A percentile compares a stretch with the other conserved stretches of the same genome.
These are phyloP conservation scores for Oreochromis tanganicae DNA, from an alignment of 2,113 vertebrate genomes.

Conservation along the genomic window DNA sequence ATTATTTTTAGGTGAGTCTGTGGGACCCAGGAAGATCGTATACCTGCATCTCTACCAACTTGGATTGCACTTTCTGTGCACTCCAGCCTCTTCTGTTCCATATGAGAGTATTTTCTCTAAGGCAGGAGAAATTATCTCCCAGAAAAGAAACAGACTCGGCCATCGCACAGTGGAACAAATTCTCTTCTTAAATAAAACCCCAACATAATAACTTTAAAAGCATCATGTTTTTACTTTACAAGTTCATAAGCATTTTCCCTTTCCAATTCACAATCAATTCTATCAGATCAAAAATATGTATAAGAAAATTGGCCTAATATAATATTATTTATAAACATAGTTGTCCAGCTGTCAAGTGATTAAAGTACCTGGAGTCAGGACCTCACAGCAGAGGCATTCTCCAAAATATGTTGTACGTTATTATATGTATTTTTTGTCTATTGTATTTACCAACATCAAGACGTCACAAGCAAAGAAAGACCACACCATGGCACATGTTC, in stretches of 20 bases:
- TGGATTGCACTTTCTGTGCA: neutral
- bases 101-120: neutral
- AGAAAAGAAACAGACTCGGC: neutral
- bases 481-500: too few species aligned
- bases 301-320: neutral
- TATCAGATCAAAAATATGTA: neutral
- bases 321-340: neutral
- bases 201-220: neutral
- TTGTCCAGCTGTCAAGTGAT: neutral
- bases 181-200: neutral
- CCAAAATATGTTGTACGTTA: neutral
- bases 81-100: neutral
- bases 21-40: neutral
- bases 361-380: neutral
- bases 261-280: neutral
- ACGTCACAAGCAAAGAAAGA: neutral
- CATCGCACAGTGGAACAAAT: neutral
- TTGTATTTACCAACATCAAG: neutral
- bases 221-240: neutral
- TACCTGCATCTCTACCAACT: neutral
- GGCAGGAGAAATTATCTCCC: neutral
- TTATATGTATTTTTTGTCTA: neutral
- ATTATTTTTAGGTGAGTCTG: neutral
- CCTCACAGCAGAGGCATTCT: neutral
- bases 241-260: neutral